Percentiles rank a stretch among this genome's conserved stretches.
These are phyloP conservation scores for Brachyistius frenatus DNA, from an alignment of 2,113 vertebrate species.

Conservation along the genomic window DNA sequence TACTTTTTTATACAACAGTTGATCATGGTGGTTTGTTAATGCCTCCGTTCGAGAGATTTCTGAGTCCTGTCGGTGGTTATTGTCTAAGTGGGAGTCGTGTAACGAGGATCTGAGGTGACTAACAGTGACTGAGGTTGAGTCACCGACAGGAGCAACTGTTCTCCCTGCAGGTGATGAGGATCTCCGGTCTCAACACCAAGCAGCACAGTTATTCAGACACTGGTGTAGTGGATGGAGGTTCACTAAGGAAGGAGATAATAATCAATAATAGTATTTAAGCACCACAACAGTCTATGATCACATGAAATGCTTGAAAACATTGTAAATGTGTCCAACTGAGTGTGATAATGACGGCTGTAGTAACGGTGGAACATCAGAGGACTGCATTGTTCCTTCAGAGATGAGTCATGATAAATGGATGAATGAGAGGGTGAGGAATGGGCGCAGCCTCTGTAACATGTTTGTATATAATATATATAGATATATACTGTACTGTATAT, in stretches of 20 bases:
- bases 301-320: neutral
- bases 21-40: slow-evolving; percentile 35
- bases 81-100: slow-evolving; percentile 52
- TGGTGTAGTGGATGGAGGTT: slow-evolving; percentile 15
- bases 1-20: slow-evolving; percentile 15
- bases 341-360: neutral
- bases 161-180: slow-evolving; percentile 63
- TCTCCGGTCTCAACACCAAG: slow-evolving; percentile 50
- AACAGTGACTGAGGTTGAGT: slow-evolving; percentile 58
- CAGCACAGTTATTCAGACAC: slow-evolving; percentile 28
- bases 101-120: slow-evolving; percentile 73
- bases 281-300: no score
- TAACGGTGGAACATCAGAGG: neutral
- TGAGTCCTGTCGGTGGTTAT: slow-evolving; percentile 40
- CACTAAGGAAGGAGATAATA: neutral
- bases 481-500: no score
- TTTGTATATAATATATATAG: no score
- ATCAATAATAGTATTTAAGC: neutral
- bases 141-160: slow-evolving; percentile 21
- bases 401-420: slow-evolving; percentile 2
- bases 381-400: slow-evolving; percentile 24
- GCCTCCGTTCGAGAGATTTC: slow-evolving; percentile 12
- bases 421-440: slow-evolving; percentile 15
- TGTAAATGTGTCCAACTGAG: neutral
- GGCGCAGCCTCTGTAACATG: neutral